Evolutionary conservation across 2,888 invertebrate genomes (phyloP), one percentile per base, ranked within the genome.

Genomic region (Julus scandinavius): DNA sequence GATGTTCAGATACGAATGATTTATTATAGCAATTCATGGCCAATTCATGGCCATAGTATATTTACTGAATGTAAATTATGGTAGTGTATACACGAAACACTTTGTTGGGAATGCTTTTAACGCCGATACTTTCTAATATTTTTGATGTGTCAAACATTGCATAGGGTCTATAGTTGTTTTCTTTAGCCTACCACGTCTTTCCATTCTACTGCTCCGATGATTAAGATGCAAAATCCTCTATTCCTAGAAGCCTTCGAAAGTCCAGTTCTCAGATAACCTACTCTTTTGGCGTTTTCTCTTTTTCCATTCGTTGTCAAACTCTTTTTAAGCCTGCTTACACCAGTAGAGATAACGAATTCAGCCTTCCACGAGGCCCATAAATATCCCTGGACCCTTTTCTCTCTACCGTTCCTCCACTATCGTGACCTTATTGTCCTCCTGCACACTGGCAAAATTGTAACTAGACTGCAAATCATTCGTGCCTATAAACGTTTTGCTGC

Each of bases 291-390:
- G 13, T 80, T 80, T 38, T 80, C 80, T 80, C 80, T 80, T 80
- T 80, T 38, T 38, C 80, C 38, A n/a, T 80, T 80, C 38, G 38
- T 80, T 38, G 80, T 38, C 80, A 80, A 80, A 80, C 80, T 38
- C 80, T 80, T 80, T 80, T 80, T 80, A 80, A 80, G 38, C 80
- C 80, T 38, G 80, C 80, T 38, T 80, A 80, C 80, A 80, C 80
- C 80, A 80, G 80, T 38, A 80, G 80, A 80, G 80, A 80, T 80
- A 80, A 80, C 80, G 80, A 80, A 80, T 80, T 80, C 80, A 80
- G 80, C 38, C 80, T 80, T 80, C 29, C 80, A 11, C 80, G 80
- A 80, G 11, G 80, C 80, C 80, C 80, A 80, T 80, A 80, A 80
- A 80, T 80, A 80, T 80, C 38, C 80, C 38, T 29, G 38, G 80